Base-by-base conservation (phyloP, 1,140 invertebrate species). In the Drosophila grimshawi region DNA sequence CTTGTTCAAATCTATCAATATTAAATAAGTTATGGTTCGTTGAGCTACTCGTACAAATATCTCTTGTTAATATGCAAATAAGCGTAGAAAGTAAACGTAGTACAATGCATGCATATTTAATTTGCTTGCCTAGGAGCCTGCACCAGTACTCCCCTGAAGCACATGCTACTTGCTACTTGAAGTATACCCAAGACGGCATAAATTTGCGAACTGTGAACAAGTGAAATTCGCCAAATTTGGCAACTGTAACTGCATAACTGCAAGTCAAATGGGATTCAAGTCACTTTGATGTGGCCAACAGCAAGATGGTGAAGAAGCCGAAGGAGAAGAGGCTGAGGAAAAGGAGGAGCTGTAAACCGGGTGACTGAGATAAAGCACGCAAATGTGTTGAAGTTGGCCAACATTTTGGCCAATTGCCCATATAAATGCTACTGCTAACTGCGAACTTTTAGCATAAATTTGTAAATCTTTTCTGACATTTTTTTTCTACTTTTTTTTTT, bases 221-320 rank as follows among this genome's bases (percentile, higher is more conserved):
- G 83, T 88, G 83, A 86, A 86, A 88, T 76, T 88, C 72, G 51
- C 80, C 83, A 86, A 80, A 86, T 77, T 74, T 88, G 83, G 85
- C 73, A 70, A 80, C 59, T 69, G 70, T 64, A 76, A 79, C 76
- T 73, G 76, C 49, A 67, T 48, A 78, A 71, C 73, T 81, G 45
- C 72, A 80, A 81, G 66, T 76, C 77, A 79, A 76, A 72, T 80
- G 56, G 49, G 19, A 73, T 55, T 61, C 67, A 53, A 81, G 78
- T 88, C 80, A 83, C 80, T 80, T 74, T 82, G 82, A 88, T 88
- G 55, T 68, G 67, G 64, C 63, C 66, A 73, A 73, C 62, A 51
- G 19, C 19, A 19, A 19, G 19, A 48, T 27, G 52, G 29, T 57
- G 27, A 45, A 60, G 37, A 65, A 45, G 60, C 48, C 66, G 61